Conservation (phyloP, 2,797 vertebrate species). For the Uromys caudimaculatus region DNA sequence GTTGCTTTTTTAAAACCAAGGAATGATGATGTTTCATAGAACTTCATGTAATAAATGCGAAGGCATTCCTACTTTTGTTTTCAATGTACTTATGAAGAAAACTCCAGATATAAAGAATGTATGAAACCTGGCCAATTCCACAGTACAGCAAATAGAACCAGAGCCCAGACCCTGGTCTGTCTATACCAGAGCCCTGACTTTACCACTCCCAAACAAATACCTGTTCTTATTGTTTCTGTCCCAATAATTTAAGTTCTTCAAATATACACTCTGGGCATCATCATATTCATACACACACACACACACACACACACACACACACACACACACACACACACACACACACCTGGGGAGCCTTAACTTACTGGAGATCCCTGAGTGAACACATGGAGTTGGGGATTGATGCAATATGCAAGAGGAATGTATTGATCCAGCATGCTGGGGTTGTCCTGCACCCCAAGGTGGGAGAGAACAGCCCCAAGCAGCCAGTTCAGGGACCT, state of each 20-base stretch:
- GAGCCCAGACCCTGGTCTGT: neutral
- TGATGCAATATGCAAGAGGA: too few relatives aligned
- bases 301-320: too few relatives aligned
- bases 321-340: too few relatives aligned
- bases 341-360: too few relatives aligned
- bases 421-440: too few relatives aligned
- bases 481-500: too few relatives aligned
- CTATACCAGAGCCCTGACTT: accelerated
- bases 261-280: neutral
- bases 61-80: neutral
- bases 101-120: neutral
- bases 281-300: too few relatives aligned
- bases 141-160: accelerated
- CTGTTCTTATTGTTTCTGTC: neutral
- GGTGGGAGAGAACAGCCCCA: too few relatives aligned
- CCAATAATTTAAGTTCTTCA: neutral
- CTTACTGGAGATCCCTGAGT: too few relatives aligned
- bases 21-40: neutral
- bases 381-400: too few relatives aligned
- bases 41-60: neutral
- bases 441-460: too few relatives aligned
- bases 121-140: neutral
- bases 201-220: neutral
- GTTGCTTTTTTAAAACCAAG: neutral
- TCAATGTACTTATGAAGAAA: neutral